These are phyloP conservation scores for Geopemphigus sp. DNA, from an alignment of 1,140 invertebrate species.

Conservation along the genomic window DNA sequence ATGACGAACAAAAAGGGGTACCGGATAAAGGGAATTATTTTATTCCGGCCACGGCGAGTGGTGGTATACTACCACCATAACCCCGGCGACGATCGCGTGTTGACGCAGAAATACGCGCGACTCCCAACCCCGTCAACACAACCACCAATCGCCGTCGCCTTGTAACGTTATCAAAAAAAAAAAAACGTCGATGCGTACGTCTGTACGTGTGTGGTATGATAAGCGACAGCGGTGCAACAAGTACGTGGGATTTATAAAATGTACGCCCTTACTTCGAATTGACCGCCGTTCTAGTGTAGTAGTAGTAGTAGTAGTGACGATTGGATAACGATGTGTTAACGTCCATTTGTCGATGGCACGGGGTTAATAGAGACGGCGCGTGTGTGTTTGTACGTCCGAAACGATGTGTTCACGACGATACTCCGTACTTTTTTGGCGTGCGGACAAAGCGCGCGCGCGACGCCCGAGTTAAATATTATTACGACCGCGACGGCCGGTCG, in stretches of 20 bases:
- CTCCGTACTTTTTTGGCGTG: neutral
- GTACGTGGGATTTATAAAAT: neutral
- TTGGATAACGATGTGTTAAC: neutral
- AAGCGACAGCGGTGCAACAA: constrained; percentile 13
- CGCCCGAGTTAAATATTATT: too few species aligned
- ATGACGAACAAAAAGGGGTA: too few species aligned
- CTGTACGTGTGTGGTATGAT: neutral
- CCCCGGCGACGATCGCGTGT: too few species aligned
- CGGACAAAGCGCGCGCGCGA: neutral
- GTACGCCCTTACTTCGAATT: neutral
- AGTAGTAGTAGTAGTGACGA: neutral
- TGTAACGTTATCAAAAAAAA: neutral
- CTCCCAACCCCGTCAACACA: too few species aligned
- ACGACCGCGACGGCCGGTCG: neutral
- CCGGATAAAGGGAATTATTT: too few species aligned
- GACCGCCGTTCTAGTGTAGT: neutral
- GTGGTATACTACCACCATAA: too few species aligned
- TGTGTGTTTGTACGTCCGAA: neutral
- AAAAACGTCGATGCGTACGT: neutral
- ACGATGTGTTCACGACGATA: neutral
- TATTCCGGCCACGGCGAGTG: too few species aligned
- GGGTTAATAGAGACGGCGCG: neutral
- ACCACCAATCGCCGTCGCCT: too few species aligned
- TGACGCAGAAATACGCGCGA: too few species aligned
- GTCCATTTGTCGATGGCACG: constrained; percentile 18